Percentiles rank a stretch among this genome's conserved stretches.
phyloP scores from a whole-genome alignment of 2,888 invertebrate species.

The Lasioglossum lativentre region DNA sequence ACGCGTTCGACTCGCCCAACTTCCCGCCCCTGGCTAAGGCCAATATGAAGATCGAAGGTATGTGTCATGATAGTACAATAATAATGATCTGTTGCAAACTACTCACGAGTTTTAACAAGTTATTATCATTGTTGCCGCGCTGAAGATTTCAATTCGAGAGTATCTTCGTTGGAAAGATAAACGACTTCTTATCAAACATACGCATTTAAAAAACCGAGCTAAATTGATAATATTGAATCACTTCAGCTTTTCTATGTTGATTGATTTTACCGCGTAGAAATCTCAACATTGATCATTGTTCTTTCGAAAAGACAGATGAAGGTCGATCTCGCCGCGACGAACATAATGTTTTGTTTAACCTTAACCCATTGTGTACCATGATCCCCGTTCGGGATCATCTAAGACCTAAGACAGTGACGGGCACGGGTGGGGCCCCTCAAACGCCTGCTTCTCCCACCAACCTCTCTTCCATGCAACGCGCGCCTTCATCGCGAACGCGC shows the following conservation, averaged over 20 bases:
- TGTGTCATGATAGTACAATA: background rate
- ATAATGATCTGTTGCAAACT: background rate
- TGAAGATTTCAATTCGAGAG: background rate
- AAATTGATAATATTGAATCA: background rate
- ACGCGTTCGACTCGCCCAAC: constrained; percentile 96
- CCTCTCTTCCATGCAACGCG: too few relatives aligned
- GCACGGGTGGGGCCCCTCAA: too few relatives aligned
- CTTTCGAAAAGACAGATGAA: too few relatives aligned
- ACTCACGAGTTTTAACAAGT: background rate
- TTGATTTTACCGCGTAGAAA: too few relatives aligned
- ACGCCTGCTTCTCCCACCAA: too few relatives aligned
- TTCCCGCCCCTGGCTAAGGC: constrained; percentile 92
- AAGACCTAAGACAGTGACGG: too few relatives aligned
- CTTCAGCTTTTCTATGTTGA: background rate
- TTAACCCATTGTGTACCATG: too few relatives aligned
- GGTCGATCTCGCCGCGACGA: too few relatives aligned
- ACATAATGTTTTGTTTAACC: too few relatives aligned
- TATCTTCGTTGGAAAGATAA: background rate
- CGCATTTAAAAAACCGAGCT: background rate
- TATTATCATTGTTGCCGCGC: background rate
- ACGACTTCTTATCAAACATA: background rate
- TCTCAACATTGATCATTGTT: too few relatives aligned
- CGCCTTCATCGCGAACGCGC: too few relatives aligned
- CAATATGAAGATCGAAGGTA: constrained; percentile 91
- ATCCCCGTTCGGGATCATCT: too few relatives aligned